Evolutionary conservation across 1,140 invertebrate species (phyloP), one percentile per base, ranked within the genome.

Genomic region (Lamellibrachia luymesi): DNA sequence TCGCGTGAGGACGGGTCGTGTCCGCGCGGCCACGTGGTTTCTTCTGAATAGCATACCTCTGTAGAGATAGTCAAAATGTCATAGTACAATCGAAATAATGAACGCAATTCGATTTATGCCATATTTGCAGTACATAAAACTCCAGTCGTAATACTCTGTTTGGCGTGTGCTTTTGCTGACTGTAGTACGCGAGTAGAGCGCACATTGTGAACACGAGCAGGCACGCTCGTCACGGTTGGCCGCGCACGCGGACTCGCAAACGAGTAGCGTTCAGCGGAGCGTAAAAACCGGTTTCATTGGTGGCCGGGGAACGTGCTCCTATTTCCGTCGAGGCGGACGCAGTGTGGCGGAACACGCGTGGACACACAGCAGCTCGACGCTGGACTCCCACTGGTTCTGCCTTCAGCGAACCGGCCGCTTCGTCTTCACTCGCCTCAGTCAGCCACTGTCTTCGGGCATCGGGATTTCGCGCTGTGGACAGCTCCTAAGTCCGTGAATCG

Each of bases 251-350:
- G 52, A 56, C 52, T 56, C 52, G 13, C 52, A 56, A 80, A 80
- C 64, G 64, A 80, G 64, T 80, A 17, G 64, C 64, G 64, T 80
- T 80, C 64, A 80, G 64, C 64, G 64, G 64, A 22, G 64, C 64
- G 64, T 80, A 80, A 80, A 80, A 80, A 80, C 64, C 64, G 64
- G 64, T 80, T 80, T 80, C 64, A 80, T 80, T 80, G 64, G 64
- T 80, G 25, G 64, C 64, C 64, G 64, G 64, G 64, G 13, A 80
- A 22, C 7, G 64, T 80, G 64, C 64, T 80, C 64, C 64, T 80
- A 80, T 80, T 80, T 80, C 64, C 64, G 64, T 80, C 64, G 0
- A 8, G 7, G 64, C 64, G 64, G 64, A 10, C 64, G 13, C 64
- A 80, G 64, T 80, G 64, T 80, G 13, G 64, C 64, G 64, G 64